Conservation (phyloP, 2,888 invertebrate genomes). For the Agapetus fuscipes region DNA sequence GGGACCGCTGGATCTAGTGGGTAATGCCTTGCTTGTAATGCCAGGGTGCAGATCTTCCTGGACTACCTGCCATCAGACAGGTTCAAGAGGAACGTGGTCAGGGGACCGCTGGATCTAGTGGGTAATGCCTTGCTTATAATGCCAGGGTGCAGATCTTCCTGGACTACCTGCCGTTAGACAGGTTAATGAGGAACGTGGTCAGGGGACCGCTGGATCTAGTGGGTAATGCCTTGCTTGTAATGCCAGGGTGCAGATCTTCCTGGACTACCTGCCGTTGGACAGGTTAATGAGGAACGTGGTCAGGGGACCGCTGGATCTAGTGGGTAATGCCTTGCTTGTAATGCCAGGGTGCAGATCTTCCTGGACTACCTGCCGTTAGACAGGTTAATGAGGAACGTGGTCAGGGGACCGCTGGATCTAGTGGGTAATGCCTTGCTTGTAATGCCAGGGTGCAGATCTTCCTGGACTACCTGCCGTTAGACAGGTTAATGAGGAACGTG, state of each 20-base stretch:
- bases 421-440: no score
- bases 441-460: conserved; percentile 56
- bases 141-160: conserved; percentile 56
- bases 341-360: conserved; percentile 54
- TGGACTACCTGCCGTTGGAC: conserved; percentile 58
- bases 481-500: conserved; percentile 62
- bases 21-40: no score
- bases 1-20: conserved; percentile 62
- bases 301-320: conserved; percentile 60
- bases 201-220: conserved; percentile 63
- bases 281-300: conserved; percentile 65
- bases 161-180: conserved; percentile 55
- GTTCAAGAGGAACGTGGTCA: conserved; percentile 62
- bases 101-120: conserved; percentile 62
- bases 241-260: conserved; percentile 52
- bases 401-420: conserved; percentile 61
- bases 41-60: conserved; percentile 54
- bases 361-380: conserved; percentile 58
- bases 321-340: no score
- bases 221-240: no score
- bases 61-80: conserved; percentile 58
- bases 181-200: conserved; percentile 64
- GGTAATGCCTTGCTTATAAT: no score
- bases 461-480: conserved; percentile 55
- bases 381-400: conserved; percentile 62